These are phyloP conservation scores for Drosophila seclusa DNA, from an alignment of 2,888 invertebrate species.

Conservation along the genomic window DNA sequence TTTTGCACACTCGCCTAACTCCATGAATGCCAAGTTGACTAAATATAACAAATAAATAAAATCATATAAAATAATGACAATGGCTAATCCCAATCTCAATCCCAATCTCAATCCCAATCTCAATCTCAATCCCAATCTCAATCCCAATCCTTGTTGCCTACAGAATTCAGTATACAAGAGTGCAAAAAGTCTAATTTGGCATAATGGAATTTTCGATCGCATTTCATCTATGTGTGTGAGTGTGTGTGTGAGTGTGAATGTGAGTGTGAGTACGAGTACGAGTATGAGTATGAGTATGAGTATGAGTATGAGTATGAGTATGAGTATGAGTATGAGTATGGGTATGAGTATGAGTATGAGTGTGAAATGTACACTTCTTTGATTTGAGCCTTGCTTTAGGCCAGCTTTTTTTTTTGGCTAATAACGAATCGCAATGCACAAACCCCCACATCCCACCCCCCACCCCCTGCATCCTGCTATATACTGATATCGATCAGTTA, in stretches of 20 bases:
- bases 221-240: neutral
- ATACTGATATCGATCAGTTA: neutral
- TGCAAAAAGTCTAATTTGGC: neutral
- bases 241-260: neutral
- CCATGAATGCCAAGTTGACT: neutral
- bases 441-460: no score
- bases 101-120: neutral
- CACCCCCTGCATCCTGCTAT: neutral
- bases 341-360: no score
- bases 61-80: neutral
- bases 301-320: no score
- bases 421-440: no score
- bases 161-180: no score
- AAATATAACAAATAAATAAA: neutral
- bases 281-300: no score
- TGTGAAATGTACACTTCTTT: neutral
- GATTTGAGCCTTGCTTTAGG: slow-evolving; percentile 7
- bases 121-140: no score
- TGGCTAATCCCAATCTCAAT: neutral
- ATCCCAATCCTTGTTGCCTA: no score
- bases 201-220: neutral
- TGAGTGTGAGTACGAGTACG: no score
- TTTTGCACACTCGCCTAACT: no score
- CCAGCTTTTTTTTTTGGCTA: neutral
- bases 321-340: no score